Evolutionary conservation across 1,140 invertebrate genomes (phyloP).

Genomic region (Stratiolaelaps scimitus): DNA sequence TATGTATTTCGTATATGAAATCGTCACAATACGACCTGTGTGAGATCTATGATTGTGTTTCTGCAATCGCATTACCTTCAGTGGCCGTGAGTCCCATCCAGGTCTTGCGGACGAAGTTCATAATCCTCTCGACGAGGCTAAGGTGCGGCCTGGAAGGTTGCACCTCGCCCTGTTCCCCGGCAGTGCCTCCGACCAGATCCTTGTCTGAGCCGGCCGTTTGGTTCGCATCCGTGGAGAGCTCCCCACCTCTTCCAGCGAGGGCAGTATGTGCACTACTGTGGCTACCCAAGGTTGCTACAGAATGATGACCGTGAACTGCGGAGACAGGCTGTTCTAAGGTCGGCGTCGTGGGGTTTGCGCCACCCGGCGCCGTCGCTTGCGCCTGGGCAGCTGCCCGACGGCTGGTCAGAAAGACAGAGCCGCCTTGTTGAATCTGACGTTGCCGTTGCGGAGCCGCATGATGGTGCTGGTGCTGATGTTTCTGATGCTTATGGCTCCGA

Average conservation of each 20-base stretch:
- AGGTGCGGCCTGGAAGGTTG: not conserved
- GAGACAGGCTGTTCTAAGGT: slow-evolving; percentile 8
- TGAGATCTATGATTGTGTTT: too few species aligned
- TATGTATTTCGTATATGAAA: too few species aligned
- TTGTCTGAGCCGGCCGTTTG: slow-evolving; percentile 27
- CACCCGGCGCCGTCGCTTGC: not conserved
- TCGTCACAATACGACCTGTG: too few species aligned
- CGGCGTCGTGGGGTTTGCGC: not conserved
- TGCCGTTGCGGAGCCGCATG: slow-evolving; percentile 25
- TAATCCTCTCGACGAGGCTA: slow-evolving; percentile 28
- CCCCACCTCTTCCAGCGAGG: slow-evolving; percentile 24
- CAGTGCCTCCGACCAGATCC: not conserved
- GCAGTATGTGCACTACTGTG: too few species aligned
- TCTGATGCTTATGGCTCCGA: slow-evolving; percentile 20
- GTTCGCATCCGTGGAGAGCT: slow-evolving; percentile 27
- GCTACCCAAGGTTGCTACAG: not conserved
- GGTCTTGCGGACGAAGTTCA: slow-evolving; percentile 26
- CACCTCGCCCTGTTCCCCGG: not conserved
- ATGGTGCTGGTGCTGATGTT: slow-evolving; percentile 26
- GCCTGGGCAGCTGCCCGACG: slow-evolving; percentile 2
- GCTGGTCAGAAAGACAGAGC: slow-evolving; percentile 27
- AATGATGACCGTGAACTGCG: not conserved
- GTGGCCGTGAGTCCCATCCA: slow-evolving; percentile 27
- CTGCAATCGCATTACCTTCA: slow-evolving; percentile 1
- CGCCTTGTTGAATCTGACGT: slow-evolving; percentile 27